Evolutionary conservation across 2,888 invertebrate species (phyloP).

Genomic region (Tachina grossa): DNA sequence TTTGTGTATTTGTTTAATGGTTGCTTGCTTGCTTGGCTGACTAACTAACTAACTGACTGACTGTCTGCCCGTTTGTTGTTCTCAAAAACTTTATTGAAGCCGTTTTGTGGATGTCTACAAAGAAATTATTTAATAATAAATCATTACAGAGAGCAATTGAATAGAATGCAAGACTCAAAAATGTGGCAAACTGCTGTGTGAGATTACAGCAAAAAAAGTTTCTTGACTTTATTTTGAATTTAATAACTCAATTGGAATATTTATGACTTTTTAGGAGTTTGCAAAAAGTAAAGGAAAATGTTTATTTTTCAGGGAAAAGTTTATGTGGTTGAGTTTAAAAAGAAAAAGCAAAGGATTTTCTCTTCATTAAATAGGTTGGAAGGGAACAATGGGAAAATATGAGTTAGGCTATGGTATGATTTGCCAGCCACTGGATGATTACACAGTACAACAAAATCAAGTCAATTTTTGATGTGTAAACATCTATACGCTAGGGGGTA

Average conservation of each 20-base stretch:
- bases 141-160: slow-evolving; percentile 46
- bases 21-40: background rate
- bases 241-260: slow-evolving; percentile 7
- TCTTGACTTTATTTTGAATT: slow-evolving; percentile 16
- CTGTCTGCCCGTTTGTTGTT: slow-evolving; percentile 22
- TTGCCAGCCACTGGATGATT: background rate
- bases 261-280: slow-evolving; percentile 18
- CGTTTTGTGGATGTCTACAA: slow-evolving; percentile 44
- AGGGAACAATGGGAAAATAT: background rate
- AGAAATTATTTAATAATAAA: slow-evolving; percentile 59
- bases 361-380: background rate
- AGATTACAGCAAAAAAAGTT: background rate
- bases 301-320: background rate
- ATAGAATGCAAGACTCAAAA: slow-evolving; percentile 12
- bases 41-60: slow-evolving; percentile 2
- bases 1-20: slow-evolving; percentile 42
- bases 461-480: no score
- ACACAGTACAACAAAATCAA: background rate
- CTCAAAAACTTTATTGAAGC: slow-evolving; percentile 48
- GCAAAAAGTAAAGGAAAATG: background rate
- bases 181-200: background rate
- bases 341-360: background rate
- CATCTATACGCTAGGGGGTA: no score
- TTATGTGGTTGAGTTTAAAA: background rate
- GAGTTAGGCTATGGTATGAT: background rate